These are phyloP conservation scores for Sebastiscus tertius DNA, from an alignment of 2,797 vertebrate species.

Conservation along the genomic window DNA sequence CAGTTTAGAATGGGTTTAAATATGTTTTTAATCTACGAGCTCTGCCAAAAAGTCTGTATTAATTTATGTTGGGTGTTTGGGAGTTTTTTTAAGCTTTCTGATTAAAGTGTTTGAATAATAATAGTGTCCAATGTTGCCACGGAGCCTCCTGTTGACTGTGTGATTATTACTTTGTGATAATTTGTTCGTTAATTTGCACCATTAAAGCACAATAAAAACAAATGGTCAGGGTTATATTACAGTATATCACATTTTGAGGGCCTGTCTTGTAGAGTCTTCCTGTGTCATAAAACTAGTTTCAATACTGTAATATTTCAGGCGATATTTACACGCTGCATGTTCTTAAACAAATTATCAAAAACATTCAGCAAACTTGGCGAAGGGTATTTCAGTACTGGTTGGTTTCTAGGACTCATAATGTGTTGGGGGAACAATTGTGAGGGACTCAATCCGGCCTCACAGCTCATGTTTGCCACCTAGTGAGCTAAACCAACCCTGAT, in stretches of 20 bases:
- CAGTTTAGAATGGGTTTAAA: neutral
- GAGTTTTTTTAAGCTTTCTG: conserved; percentile 15
- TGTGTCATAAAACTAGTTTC: neutral
- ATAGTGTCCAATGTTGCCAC: neutral
- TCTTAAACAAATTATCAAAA: neutral
- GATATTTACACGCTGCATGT: neutral
- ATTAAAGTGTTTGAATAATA: conserved; percentile 8
- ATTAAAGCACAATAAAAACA: neutral
- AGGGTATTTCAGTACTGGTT: too few relatives aligned
- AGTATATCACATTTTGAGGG: too few relatives aligned
- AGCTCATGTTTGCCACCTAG: neutral
- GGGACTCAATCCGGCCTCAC: neutral
- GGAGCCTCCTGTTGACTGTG: neutral
- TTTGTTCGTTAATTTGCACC: neutral
- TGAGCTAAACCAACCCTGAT: neutral
- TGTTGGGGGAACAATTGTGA: neutral
- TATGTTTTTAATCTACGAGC: neutral
- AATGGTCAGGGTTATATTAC: neutral
- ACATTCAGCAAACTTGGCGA: too few relatives aligned
- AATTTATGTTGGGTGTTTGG: neutral
- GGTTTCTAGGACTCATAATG: too few relatives aligned
- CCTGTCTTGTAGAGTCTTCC: neutral
- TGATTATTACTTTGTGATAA: neutral
- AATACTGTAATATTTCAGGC: neutral
- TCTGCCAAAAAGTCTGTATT: neutral